Base-by-base conservation (phyloP, 2,888 invertebrate species). In the Plebejus argus region DNA sequence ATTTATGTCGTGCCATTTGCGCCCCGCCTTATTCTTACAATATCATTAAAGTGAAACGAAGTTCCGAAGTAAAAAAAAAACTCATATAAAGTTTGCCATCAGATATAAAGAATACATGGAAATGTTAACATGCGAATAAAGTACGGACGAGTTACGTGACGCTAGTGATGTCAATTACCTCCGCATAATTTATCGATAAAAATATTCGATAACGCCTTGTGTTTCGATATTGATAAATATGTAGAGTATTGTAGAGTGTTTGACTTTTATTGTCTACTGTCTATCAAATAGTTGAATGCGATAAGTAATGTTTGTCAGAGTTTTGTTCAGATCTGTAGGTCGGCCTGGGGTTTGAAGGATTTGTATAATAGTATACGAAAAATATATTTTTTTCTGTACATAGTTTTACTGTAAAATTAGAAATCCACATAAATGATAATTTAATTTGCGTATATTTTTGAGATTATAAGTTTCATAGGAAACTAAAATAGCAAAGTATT, bases 71-170 rank as follows among this genome's bases (percentile, higher is more conserved):
- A 53, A 74, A 72, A 74, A 74, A 74, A 74, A 74, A 74, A 74
- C 53, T 74, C 74, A 74, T 74, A 49, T 49, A 76, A 76, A 45
- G 35, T 76, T 45, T 76, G 76, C 39, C 35, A 76, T 76, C 61
- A 66, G 61, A 76, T 66, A 66, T 66, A 20, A 45, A 76, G 66
- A 76, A 45, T 39, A 61, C 23, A 76, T 45, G 45, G 76, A 35
- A 76, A 76, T 66, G 76, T 76, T 61, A 76, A 76, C 45, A 76
- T 74, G 74, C 74, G 74, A 74, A 49, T 53, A 45, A 72, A 8
- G 72, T 72, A 72, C 39, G 39, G 35, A 71, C 58, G 15, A 39
- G 76, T 76, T 39, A 76, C 61, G 35, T 23, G 45, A 74, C 76
- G 61, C 39, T 76, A 76, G 76, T 76, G 61, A 66, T 45, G 76